Conservation (phyloP, 2,888 invertebrate species). For the Synergus japonicus region DNA sequence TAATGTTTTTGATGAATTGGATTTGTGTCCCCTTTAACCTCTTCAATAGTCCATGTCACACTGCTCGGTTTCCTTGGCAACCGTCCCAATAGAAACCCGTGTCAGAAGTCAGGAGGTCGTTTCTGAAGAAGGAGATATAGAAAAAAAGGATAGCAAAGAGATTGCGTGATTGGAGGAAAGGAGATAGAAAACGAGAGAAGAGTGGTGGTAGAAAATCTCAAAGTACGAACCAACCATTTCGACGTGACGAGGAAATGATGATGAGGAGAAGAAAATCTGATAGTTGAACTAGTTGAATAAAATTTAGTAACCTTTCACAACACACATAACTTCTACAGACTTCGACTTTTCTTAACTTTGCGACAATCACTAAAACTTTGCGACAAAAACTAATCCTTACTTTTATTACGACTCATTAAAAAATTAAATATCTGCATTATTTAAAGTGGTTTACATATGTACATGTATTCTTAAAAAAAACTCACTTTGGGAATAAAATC, state of each 20-base stretch:
- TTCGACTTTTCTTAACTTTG: conserved; percentile 5
- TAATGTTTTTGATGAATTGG: conserved; percentile 61
- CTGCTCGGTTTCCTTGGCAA: conserved; percentile 75
- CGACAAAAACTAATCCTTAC: not conserved
- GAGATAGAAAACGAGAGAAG: conserved; percentile 56
- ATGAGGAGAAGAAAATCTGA: conserved; percentile 39
- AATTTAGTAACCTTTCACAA: conserved; percentile 43
- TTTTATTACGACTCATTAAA: not conserved
- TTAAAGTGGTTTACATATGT: no score
- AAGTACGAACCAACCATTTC: conserved; percentile 73
- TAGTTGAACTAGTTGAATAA: conserved; percentile 48
- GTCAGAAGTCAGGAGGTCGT: conserved; percentile 68
- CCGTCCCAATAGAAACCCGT: conserved; percentile 73
- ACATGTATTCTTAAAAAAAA: not conserved
- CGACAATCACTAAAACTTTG: conserved; percentile 4
- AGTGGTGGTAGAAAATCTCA: conserved; percentile 71
- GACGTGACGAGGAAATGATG: conserved; percentile 49
- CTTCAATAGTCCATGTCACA: conserved; percentile 74
- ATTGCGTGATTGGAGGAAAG: conserved; percentile 55
- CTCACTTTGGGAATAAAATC: not conserved
- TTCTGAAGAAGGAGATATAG: conserved; percentile 53
- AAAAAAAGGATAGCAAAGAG: conserved; percentile 50
- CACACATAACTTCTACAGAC: conserved; percentile 20
- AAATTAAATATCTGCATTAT: not conserved
- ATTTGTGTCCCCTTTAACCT: conserved; percentile 72